Percentiles rank a stretch among this genome's conserved stretches.
phyloP scores from a whole-genome alignment of 1,140 invertebrate genomes.

The Arctopsyche grandis region DNA sequence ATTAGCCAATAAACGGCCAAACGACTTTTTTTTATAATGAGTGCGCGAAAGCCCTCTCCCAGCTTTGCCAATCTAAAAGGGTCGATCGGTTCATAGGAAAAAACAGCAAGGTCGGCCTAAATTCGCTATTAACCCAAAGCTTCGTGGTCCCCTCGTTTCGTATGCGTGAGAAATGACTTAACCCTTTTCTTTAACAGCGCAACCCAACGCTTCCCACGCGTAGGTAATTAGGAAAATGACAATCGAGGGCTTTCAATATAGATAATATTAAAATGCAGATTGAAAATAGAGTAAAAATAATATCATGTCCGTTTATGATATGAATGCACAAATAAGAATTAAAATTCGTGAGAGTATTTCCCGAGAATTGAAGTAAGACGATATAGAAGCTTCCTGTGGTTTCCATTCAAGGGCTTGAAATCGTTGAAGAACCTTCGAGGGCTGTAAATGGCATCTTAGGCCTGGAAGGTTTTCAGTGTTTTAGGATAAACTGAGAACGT shows the following conservation, averaged over 20 bases:
- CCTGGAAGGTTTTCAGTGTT: conserved; percentile 35
- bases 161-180: conserved; percentile 27
- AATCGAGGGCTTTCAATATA: background rate
- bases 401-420: conserved; percentile 13
- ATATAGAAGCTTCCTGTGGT: background rate
- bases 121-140: conserved; percentile 20
- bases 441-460: conserved; percentile 26
- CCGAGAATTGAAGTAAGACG: background rate
- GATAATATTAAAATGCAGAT: no score
- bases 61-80: conserved; percentile 26
- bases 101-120: conserved; percentile 27
- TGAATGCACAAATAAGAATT: background rate
- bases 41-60: background rate
- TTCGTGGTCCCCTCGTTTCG: background rate
- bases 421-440: conserved; percentile 28
- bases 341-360: background rate
- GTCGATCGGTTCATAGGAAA: conserved; percentile 9
- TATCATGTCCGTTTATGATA: no score
- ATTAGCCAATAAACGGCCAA: conserved; percentile 33
- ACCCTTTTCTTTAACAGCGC: conserved; percentile 19
- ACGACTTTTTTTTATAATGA: conserved; percentile 27
- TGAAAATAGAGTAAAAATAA: no score
- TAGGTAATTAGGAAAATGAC: background rate
- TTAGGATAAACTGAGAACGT: conserved; percentile 23
- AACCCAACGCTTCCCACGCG: background rate